Conservation (phyloP, 1,140 invertebrate genomes). For the Drosophila obscura region DNA sequence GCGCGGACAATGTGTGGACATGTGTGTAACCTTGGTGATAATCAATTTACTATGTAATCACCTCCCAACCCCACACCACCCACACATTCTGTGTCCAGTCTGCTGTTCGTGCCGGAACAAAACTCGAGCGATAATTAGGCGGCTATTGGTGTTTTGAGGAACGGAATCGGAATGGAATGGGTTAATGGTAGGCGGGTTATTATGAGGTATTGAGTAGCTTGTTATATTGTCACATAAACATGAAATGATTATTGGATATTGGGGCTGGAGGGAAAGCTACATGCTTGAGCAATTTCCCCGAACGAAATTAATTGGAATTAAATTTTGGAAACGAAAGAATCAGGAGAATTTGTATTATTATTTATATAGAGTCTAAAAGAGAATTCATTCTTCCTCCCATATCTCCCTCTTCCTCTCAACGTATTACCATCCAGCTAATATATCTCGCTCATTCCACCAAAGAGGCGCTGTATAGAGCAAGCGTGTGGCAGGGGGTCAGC, state of each 20-base stretch:
- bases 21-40: constrained; percentile 74
- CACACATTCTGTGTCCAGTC: constrained; percentile 31
- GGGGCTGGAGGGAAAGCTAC: background rate
- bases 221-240: constrained; percentile 45
- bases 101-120: constrained; percentile 47
- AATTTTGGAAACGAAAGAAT: background rate
- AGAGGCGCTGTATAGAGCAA: too few relatives aligned
- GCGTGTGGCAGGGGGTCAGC: too few relatives aligned
- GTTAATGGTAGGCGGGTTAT: constrained; percentile 7
- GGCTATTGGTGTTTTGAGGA: constrained; percentile 3
- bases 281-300: constrained; percentile 6
- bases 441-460: too few relatives aligned
- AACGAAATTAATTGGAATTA: background rate
- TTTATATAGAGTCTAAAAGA: too few relatives aligned
- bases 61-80: constrained; percentile 13
- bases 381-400: too few relatives aligned
- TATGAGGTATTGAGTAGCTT: constrained; percentile 34
- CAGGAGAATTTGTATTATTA: too few relatives aligned
- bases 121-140: constrained; percentile 34
- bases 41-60: constrained; percentile 58
- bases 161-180: background rate
- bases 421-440: too few relatives aligned
- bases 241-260: constrained; percentile 16
- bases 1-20: constrained; percentile 60
- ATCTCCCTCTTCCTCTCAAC: too few relatives aligned